A percentile compares a stretch with the other conserved stretches of the same genome.
phyloP scores from a whole-genome alignment of 2,113 vertebrate species.

The Lophotis ruficrista region DNA sequence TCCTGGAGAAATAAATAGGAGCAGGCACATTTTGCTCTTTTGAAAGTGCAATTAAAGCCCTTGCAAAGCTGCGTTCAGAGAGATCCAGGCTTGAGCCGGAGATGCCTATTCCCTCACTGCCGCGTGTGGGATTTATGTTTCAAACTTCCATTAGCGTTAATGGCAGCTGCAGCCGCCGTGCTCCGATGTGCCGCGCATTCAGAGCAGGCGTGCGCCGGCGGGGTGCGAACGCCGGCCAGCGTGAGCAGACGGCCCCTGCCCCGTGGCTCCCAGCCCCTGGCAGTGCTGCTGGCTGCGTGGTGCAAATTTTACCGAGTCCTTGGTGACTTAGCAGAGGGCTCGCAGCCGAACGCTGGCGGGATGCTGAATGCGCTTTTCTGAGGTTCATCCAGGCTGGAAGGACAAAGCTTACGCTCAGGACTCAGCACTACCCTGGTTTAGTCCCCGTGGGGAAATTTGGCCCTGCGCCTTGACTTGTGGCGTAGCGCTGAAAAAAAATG shows the following conservation, averaged over 20 bases:
- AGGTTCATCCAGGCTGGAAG: neutral
- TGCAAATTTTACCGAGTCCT: neutral
- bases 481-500: neutral
- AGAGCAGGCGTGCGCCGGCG: neutral
- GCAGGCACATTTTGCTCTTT: neutral
- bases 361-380: neutral
- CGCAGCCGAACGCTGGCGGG: neutral
- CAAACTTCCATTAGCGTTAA: slow-evolving; percentile 52
- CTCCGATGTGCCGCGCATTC: neutral
- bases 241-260: neutral
- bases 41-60: slow-evolving; percentile 33
- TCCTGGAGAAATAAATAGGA: slow-evolving; percentile 30
- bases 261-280: neutral
- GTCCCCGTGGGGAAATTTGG: slow-evolving; percentile 13
- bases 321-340: neutral
- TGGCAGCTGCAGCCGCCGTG: neutral
- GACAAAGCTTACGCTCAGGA: neutral
- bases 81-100: neutral
- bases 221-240: neutral
- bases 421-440: neutral
- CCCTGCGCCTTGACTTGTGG: slow-evolving; percentile 31
- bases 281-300: neutral
- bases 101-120: neutral
- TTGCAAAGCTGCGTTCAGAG: neutral
- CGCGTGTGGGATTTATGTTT: neutral